Evolutionary conservation across 2,888 invertebrate genomes (phyloP).

Genomic region (Hypselothyrea guttata): DNA sequence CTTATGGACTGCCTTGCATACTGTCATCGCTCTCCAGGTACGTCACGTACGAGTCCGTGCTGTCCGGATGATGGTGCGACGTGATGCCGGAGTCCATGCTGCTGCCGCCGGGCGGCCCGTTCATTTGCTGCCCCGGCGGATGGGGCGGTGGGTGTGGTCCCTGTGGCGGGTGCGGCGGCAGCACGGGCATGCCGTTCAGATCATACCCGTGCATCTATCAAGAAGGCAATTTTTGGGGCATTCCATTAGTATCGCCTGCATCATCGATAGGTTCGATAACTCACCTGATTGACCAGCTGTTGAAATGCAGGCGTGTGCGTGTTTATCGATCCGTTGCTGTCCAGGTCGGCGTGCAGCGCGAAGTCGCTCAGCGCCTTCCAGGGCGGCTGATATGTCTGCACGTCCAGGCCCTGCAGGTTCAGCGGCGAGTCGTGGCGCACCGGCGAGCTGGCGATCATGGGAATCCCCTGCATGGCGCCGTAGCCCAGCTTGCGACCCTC

Average conservation of each 20-base stretch:
- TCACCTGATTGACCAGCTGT: slow-evolving; percentile 97
- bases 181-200: slow-evolving; percentile 84
- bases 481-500: slow-evolving; percentile 97
- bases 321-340: slow-evolving; percentile 88
- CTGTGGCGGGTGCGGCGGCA: slow-evolving; percentile 80
- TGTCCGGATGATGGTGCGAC: slow-evolving; percentile 88
- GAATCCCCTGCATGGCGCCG: slow-evolving; percentile 97
- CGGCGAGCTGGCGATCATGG: slow-evolving; percentile 98
- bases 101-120: slow-evolving; percentile 83
- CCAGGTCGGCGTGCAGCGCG: slow-evolving; percentile 96
- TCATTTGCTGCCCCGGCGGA: slow-evolving; percentile 83
- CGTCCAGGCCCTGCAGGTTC: slow-evolving; percentile 93
- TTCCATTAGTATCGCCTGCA: too few relatives aligned
- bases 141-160: slow-evolving; percentile 84
- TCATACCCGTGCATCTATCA: slow-evolving; percentile 96
- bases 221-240: too few relatives aligned
- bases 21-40: slow-evolving; percentile 95
- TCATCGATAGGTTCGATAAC: slow-evolving; percentile 10
- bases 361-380: slow-evolving; percentile 99
- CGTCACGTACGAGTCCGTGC: slow-evolving; percentile 94
- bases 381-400: slow-evolving; percentile 95
- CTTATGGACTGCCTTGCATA: slow-evolving; percentile 88
- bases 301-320: slow-evolving; percentile 96
- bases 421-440: slow-evolving; percentile 94
- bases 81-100: slow-evolving; percentile 83